Evolutionary conservation across 2,888 invertebrate species (phyloP), one percentile per base, ranked within the genome.

Genomic region (Ophion slaviceki): DNA sequence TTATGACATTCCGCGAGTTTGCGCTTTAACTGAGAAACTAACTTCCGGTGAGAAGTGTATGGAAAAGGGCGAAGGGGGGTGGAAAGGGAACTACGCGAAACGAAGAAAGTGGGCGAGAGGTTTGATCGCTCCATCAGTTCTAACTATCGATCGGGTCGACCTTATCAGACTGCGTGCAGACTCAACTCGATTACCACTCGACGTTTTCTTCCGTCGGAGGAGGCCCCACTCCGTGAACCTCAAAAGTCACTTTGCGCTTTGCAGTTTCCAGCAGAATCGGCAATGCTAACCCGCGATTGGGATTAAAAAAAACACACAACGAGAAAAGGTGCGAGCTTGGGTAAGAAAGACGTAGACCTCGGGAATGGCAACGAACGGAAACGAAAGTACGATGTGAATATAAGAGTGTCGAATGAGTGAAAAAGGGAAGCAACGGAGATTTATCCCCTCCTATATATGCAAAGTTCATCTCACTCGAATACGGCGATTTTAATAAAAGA

Each of bases 211-310:
- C 10, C 28, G 47, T 40, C 53, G 36, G 66, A 67, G 62, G 40
- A 79, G 32, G 4, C 32, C 78, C 70, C 45, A 59, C 59, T 57
- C 66, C 74, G 64, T 86, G 80, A 77, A 86, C 77, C 81, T 77
- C 82, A 76, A 84, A 86, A 87, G 84, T 78, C 85, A 87, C 87
- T 87, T 87, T 86, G 80, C 77, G 78, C 53, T 67, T 80, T 81
- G 74, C 81, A 75, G 62, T 72, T 72, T 72, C 45, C 40, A 75
- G 68, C 79, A 28, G 74, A 80, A 79, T 71, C 75, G 82, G 59
- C 28, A 59, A 70, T 64, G 47, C 45, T 28, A 72, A 72, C 20
- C 28, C 62, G n/a, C 77, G 53, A 74, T 71, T 68, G 72, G 24
- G 24, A 66, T 20, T n/a, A 47, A 67, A 40, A 57, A 67, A 36